Percentiles rank a stretch among this genome's conserved stretches.
phyloP scores from a whole-genome alignment of 1,140 invertebrate species.

The Cepaea nemoralis region DNA sequence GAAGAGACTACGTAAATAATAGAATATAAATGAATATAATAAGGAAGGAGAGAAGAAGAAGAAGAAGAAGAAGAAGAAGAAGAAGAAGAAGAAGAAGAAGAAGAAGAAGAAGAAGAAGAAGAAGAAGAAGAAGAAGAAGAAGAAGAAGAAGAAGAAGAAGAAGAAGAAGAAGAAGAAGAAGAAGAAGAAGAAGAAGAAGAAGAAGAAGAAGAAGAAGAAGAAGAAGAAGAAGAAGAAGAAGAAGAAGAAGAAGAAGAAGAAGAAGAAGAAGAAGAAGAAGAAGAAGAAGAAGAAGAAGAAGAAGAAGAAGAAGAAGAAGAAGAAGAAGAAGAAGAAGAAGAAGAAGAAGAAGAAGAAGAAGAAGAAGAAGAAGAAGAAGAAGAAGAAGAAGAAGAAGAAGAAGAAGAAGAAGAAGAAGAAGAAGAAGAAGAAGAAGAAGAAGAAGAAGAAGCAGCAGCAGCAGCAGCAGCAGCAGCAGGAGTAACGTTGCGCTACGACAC shows the following conservation, averaged over 20 bases:
- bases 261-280: neutral
- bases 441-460: no score
- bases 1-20: no score
- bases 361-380: neutral
- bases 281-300: neutral
- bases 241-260: slow-evolving; percentile 21
- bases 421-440: neutral
- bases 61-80: neutral
- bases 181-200: neutral
- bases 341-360: neutral
- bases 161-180: neutral
- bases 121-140: neutral
- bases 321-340: neutral
- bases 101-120: neutral
- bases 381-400: neutral
- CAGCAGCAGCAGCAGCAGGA: no score
- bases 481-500: neutral
- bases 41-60: neutral
- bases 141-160: neutral
- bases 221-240: slow-evolving; percentile 1
- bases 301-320: neutral
- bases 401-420: neutral
- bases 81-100: neutral
- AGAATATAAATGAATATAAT: no score
- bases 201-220: slow-evolving; percentile 11